Evolutionary conservation across 2,797 vertebrate genomes (phyloP).

Genomic region (Microhierax caerulescens): DNA sequence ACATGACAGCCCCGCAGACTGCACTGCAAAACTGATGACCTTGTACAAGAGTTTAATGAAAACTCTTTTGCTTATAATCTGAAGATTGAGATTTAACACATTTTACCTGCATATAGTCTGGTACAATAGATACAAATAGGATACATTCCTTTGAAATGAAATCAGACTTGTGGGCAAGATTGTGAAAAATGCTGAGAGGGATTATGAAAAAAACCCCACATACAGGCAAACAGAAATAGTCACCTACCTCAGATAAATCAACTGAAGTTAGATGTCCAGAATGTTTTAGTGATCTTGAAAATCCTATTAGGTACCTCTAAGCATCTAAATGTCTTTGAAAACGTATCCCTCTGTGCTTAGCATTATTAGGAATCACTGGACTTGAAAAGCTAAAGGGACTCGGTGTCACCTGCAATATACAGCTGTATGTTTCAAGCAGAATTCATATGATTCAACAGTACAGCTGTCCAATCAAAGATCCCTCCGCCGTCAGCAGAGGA

Average conservation of each 20-base stretch:
- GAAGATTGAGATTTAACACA: not conserved
- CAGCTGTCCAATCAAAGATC: not conserved
- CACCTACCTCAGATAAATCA: not conserved
- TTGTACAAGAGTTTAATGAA: not conserved
- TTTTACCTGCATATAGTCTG: not conserved
- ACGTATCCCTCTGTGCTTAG: not conserved
- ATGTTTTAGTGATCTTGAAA: not conserved
- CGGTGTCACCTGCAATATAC: not conserved
- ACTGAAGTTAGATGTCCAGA: not conserved
- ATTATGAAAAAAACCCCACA: not conserved
- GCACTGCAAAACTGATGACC: not conserved
- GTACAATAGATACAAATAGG: not conserved
- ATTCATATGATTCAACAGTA: not conserved
- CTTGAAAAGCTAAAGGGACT: not conserved
- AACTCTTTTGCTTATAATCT: not conserved
- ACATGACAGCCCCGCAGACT: not conserved
- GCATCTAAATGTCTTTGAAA: constrained; percentile 5
- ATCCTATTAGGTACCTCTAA: not conserved
- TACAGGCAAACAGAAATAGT: not conserved
- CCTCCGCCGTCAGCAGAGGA: not conserved
- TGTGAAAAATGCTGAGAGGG: not conserved
- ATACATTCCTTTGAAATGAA: not conserved
- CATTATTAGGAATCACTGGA: not conserved
- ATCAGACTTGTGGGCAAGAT: not conserved
- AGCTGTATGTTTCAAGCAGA: not conserved